Conservation (phyloP, 2,888 invertebrate genomes). For the Pteria penguin region DNA sequence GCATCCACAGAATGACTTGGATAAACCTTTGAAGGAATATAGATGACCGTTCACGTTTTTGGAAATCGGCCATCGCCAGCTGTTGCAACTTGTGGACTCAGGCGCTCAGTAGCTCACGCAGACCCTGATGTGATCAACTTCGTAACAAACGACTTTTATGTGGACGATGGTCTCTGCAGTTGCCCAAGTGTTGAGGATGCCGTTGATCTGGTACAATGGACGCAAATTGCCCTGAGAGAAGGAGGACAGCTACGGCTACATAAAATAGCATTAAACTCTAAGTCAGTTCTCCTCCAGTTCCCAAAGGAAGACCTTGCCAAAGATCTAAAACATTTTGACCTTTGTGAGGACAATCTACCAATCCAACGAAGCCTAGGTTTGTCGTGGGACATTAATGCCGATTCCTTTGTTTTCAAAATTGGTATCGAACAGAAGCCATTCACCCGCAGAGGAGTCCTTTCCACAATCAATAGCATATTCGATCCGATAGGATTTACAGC, state of each 20-base stretch:
- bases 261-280: not conserved
- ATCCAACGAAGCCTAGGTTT: not conserved
- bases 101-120: not conserved
- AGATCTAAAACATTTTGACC: not conserved
- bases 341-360: not conserved
- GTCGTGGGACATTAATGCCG: not conserved
- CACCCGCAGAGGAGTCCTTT: not conserved
- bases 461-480: not conserved
- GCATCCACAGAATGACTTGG: not conserved
- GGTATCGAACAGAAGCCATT: not conserved
- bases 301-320: not conserved
- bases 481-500: not conserved
- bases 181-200: not conserved
- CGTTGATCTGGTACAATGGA: not conserved
- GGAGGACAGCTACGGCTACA: not conserved
- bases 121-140: not conserved
- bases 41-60: not conserved
- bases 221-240: not conserved
- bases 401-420: not conserved
- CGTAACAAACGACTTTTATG: not conserved
- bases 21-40: not conserved
- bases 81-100: not conserved
- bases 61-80: not conserved
- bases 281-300: not conserved
- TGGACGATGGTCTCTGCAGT: slow-evolving; percentile 29